Conservation (phyloP, 2,113 vertebrate genomes). For the Sinocyclocheilus maitianheensis region DNA sequence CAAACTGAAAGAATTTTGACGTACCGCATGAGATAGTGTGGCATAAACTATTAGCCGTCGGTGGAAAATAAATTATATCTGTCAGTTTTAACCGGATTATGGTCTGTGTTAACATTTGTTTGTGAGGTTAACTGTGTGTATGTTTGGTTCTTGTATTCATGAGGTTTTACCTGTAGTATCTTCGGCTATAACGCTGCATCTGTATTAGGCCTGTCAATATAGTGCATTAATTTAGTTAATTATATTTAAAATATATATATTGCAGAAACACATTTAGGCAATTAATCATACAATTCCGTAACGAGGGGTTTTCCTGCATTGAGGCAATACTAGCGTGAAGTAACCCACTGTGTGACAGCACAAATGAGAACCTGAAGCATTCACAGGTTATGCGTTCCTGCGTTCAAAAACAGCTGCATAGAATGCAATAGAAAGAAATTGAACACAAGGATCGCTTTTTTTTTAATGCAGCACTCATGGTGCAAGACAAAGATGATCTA, state of each 20-base stretch:
- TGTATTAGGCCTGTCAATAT: conserved; percentile 3
- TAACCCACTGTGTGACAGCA: neutral
- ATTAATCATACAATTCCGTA: neutral
- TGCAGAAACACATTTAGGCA: neutral
- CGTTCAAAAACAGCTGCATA: neutral
- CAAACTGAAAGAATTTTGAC: conserved; percentile 63
- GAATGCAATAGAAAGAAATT: neutral
- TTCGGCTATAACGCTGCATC: neutral
- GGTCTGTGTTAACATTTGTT: conserved; percentile 25
- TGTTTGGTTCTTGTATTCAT: neutral
- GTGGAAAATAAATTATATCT: conserved; percentile 54
- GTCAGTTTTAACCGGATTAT: conserved; percentile 47
- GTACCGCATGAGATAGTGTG: conserved; percentile 48
- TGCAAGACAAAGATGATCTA: neutral
- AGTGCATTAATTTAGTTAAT: neutral
- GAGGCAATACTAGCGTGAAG: neutral
- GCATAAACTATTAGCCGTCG: conserved; percentile 54
- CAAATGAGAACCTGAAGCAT: neutral
- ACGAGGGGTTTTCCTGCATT: neutral
- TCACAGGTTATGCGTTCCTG: neutral
- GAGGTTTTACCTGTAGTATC: conserved; percentile 25
- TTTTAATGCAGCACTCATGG: neutral
- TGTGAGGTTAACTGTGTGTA: conserved; percentile 31
- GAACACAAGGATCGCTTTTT: neutral
- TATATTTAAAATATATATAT: neutral